These are phyloP conservation scores for Halichondria panicea DNA, from an alignment of 37 sponge, comb jelly and placozoan species.

Conservation along the genomic window DNA sequence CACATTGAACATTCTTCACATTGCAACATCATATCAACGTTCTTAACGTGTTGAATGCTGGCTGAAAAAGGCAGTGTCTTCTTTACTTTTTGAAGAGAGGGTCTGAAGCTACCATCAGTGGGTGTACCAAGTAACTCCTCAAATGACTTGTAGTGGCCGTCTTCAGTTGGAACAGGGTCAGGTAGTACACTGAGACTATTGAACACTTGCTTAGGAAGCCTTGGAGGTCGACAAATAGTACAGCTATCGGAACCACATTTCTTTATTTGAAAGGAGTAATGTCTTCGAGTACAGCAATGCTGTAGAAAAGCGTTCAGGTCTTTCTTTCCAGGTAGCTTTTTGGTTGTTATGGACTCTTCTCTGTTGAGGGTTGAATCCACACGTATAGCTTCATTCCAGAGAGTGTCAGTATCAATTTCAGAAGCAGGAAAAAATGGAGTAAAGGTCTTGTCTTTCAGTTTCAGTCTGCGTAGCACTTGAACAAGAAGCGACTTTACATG, in stretches of 20 bases:
- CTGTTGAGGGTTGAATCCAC: neutral
- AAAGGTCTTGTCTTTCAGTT: constrained; percentile 45
- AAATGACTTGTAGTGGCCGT: constrained; percentile 6
- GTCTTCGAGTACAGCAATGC: constrained; percentile 35
- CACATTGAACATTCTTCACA: too few relatives aligned
- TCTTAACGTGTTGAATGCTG: too few relatives aligned
- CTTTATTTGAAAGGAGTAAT: constrained; percentile 28
- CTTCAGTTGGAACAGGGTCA: neutral
- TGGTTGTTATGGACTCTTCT: neutral
- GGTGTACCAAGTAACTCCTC: neutral
- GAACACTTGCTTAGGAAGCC: neutral
- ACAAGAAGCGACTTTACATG: neutral
- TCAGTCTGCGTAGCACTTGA: constrained; percentile 2
- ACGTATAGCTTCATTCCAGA: constrained; percentile 23
- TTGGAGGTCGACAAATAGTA: neutral
- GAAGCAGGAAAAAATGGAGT: constrained; percentile 4
- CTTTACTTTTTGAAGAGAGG: too few relatives aligned
- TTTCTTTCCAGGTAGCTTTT: neutral
- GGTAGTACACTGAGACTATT: neutral
- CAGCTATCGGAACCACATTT: constrained; percentile 1
- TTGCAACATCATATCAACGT: too few relatives aligned
- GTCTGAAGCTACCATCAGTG: too few relatives aligned
- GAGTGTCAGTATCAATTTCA: neutral
- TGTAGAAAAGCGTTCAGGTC: constrained; percentile 2
- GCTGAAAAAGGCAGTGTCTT: too few relatives aligned